Base-by-base conservation (phyloP, 2,888 invertebrate species). In the Pseudoips prasinana region DNA sequence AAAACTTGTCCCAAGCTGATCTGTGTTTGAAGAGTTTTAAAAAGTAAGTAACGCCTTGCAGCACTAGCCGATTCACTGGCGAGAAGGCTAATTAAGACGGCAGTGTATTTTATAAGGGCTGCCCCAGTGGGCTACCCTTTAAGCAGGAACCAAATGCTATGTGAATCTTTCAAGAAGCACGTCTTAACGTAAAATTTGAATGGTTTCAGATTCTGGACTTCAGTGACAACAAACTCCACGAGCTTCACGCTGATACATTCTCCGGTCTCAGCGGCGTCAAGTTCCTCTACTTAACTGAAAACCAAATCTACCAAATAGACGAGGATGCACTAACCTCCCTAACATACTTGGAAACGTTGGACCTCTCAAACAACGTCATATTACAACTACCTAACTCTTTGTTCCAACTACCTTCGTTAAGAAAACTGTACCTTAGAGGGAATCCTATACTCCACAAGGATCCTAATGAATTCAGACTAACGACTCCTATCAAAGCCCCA, bases 361-460 rank as follows among this genome's bases (percentile, higher is more conserved):
- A 92, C 50, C 76, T 92, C 4, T 86, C 91, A 1, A 82, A 79
- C 35, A 92, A 92, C 59, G 89, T 89, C 0, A 77, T 91, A 27
- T 57, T 79, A 25, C 67, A 76, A 17, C 65, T 92, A 0, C 91
- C 92, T 0, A 74, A 74, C 22, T 73, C 74, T 1, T 68, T 91
- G 7, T 87, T 93, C 26, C 88, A 90, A 36, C 58, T 93, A 45
- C 91, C 92, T 0, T 83, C 89, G 0, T 64, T 94, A 37, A 81
- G 92, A 31, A 92, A 91, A 63, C 70, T 94, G 10, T 92, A 92
- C 58, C 77, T 93, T 1, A 85, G 73, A 14, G 76, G 89, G 4
- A 92, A 92, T 60, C 77, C 78, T 0, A 60, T 92, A 25, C 57
- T 74, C 5, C 87, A 90, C 34, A 51, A 76, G 8, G 72, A 67